These are phyloP conservation scores for Forbesichthys agassizii DNA, from an alignment of 2,113 vertebrate species.

Conservation along the genomic window DNA sequence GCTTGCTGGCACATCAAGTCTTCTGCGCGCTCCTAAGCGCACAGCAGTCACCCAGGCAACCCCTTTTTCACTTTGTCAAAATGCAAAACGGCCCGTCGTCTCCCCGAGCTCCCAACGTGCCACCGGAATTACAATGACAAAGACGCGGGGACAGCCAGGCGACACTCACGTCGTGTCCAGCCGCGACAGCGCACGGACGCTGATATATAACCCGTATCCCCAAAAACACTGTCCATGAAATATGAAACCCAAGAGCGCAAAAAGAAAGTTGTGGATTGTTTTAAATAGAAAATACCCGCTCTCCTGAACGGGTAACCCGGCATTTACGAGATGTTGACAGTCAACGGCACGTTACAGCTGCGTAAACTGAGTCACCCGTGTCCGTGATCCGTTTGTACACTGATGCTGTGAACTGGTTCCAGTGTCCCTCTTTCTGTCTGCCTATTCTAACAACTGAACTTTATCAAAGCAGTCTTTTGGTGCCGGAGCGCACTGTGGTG, in stretches of 20 bases:
- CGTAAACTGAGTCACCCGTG: background rate
- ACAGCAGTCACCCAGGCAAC: slow-evolving; percentile 9
- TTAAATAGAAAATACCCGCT: too few species aligned
- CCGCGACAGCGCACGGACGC: background rate
- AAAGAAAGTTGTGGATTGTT: too few species aligned
- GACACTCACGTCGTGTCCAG: slow-evolving; percentile 52
- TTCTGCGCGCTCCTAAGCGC: background rate
- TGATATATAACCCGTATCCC: background rate
- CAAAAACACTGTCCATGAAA: too few species aligned
- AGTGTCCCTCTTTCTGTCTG: slow-evolving; percentile 3
- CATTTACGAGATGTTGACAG: background rate
- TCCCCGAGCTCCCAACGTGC: slow-evolving; percentile 27
- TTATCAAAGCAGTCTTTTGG: slow-evolving; percentile 57
- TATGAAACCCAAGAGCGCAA: too few species aligned
- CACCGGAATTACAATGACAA: slow-evolving; percentile 66
- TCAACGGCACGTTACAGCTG: background rate
- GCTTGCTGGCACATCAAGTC: slow-evolving; percentile 14
- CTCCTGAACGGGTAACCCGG: background rate
- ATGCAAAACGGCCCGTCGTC: slow-evolving; percentile 24
- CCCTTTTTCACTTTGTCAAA: slow-evolving; percentile 2
- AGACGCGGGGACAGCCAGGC: slow-evolving; percentile 55
- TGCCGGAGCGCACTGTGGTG: slow-evolving; percentile 51
- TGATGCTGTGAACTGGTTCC: slow-evolving; percentile 54
- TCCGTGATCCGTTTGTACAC: slow-evolving; percentile 30
- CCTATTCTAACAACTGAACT: background rate